Evolutionary conservation across 2,113 vertebrate species (phyloP), one percentile per base, ranked within the genome.

Genomic region (Pomatorhinus ruficollis): DNA sequence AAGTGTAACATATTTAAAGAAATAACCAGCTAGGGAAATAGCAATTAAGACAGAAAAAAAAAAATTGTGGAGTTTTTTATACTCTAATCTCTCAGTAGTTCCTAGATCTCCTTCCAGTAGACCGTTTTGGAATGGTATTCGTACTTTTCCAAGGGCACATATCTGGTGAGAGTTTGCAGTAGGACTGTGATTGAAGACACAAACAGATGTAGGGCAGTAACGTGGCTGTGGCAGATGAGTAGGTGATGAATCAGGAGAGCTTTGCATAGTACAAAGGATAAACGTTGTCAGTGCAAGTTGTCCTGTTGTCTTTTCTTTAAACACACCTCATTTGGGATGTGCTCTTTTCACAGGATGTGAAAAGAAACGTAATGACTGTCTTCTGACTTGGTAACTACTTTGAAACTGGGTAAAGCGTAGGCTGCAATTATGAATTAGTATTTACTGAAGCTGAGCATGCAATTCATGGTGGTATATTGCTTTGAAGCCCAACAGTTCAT

Each of bases 191-290:
- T 74, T 95, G 89, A 89, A 93, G 95, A 92, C 0, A 0, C 83
- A 59, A 78, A 78, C 91, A 95, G 91, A 95, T 89, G 76, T 66
- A 92, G 80, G 56, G 47, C 83, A 81, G 93, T 44, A 82, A 68
- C 6, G 27, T 40, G 60, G 72, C 83, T 78, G 76, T 5, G 39
- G 79, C 66, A 93, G 90, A 90, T 88, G 90, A 95, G 63, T 85
- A 94, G 78, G 59, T 96, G 94, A 94, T 96, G 94, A 96, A 94
- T 96, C 93, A 95, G 82, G 74, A 91, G 84, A 94, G 75, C 65
- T 88, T 96, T 77, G 82, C 49, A 19, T 12, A 91, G 78, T 72
- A 94, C 91, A 96, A 94, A 96, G 89, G 89, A 64, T 94, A 94
- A 87, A 69, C 0, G 78, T 91, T 96, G 91, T 93, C 93, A 94